Base-by-base conservation (phyloP, 2,797 vertebrate species). In the Ceryle rudis region DNA sequence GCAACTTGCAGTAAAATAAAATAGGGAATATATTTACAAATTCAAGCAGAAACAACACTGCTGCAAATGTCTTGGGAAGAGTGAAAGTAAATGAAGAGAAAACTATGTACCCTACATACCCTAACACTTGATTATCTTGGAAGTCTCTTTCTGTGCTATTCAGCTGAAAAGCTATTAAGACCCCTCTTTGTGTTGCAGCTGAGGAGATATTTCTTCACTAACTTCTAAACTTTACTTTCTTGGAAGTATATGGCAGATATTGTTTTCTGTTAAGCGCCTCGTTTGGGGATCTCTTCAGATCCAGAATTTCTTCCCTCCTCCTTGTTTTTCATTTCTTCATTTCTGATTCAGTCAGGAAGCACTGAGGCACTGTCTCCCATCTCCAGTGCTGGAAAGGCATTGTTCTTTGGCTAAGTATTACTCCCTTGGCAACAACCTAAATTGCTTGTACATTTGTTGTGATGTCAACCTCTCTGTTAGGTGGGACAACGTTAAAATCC, bases 331-430 rank as follows among this genome's bases (percentile, higher is more conserved):
- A 12, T 64, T 84, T 87, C 14, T 77, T 90, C 69, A 46, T 77
- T 62, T 20, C 33, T 4, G 5, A 17, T 57, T 80, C 26, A 66
- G 20, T 42, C 42, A 84, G 33, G 15, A 80, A 54, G 42, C 0
- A 3, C 33, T 58, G 72, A 66, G 89, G 46, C 33, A 41, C 14
- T 61, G 10, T 66, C 6, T 89, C 26, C 39, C 39, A 62, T 35
- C 29, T 81, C 29, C 70, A 79, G 41, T 0, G 0, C 0, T 72
- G 31, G 19, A 75, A 87, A 79, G 47, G 13, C 8, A 71, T 7
- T 16, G 28, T 84, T 35, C 21, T 71, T 89, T 93, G 52, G 16
- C 23, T 60, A 52, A 90, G 49, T 13, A 49, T 61, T 85, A 6
- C 19, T 65, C 31, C 8, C 22, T 47, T 72, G 44, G 41, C 51